A percentile compares a stretch with the other conserved stretches of the same genome.
phyloP scores from a whole-genome alignment of 2,113 vertebrate species.

The Nerophis ophidion region DNA sequence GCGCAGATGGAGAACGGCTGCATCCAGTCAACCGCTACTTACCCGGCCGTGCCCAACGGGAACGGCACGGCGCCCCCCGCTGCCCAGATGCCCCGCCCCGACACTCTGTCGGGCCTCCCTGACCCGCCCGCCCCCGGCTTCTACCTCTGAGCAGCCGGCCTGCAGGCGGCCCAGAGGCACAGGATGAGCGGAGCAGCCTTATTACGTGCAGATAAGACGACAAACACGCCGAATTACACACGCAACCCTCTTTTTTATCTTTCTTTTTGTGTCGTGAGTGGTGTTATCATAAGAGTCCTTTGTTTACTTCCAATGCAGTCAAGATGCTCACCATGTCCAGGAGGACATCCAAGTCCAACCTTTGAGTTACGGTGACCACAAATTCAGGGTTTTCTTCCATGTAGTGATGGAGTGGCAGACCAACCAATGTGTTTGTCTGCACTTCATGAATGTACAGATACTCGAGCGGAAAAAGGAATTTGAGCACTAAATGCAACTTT shows the following conservation, averaged over 20 bases:
- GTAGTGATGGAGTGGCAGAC: background rate
- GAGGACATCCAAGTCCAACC: constrained; percentile 4
- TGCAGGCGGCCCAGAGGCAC: constrained; percentile 28
- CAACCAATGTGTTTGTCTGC: background rate
- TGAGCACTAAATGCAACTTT: constrained; percentile 7
- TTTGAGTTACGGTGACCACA: constrained; percentile 3
- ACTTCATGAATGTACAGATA: constrained; percentile 38
- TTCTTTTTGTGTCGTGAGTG: constrained; percentile 13
- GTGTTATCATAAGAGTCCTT: constrained; percentile 58
- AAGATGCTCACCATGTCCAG: constrained; percentile 24
- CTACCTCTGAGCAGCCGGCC: constrained; percentile 58
- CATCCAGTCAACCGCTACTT: constrained; percentile 35
- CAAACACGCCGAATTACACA: constrained; percentile 15
- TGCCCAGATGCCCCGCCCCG: constrained; percentile 40
- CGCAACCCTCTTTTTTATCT: constrained; percentile 4
- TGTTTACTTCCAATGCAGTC: constrained; percentile 65
- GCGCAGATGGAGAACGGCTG: constrained; percentile 61
- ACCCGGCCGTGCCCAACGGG: constrained; percentile 46
- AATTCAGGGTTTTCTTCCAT: constrained; percentile 3
- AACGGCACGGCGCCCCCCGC: constrained; percentile 42
- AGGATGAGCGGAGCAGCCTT: constrained; percentile 54
- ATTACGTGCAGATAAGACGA: constrained; percentile 21
- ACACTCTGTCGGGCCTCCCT: constrained; percentile 40
- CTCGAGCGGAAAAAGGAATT: background rate
- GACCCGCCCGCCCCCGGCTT: constrained; percentile 55